A percentile compares a stretch with the other conserved stretches of the same genome.
These are phyloP conservation scores for Theodoxus fluviatilis DNA, from an alignment of 2,888 invertebrate species.

Conservation along the genomic window DNA sequence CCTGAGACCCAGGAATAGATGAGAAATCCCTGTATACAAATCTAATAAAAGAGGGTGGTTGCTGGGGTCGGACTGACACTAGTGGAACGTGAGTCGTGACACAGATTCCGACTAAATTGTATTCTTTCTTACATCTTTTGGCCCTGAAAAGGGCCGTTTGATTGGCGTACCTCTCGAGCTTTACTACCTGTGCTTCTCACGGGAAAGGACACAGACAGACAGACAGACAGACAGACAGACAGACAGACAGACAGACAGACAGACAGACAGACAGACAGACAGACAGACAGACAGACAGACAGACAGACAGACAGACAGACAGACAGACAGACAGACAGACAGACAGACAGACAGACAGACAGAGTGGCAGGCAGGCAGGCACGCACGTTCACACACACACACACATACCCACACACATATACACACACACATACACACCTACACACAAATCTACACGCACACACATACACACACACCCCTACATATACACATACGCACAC, in stretches of 20 bases:
- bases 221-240: not conserved
- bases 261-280: not conserved
- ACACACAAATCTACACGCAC: slow-evolving; percentile 1
- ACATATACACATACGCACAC: slow-evolving; percentile 11
- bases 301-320: slow-evolving; percentile 9
- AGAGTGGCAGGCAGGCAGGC: slow-evolving; percentile 8
- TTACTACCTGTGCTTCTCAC: too few relatives aligned
- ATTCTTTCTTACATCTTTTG: too few relatives aligned
- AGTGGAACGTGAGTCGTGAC: too few relatives aligned
- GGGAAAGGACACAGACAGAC: slow-evolving; percentile 15
- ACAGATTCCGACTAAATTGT: too few relatives aligned
- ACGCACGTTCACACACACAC: slow-evolving; percentile 15
- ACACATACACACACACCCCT: not conserved
- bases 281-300: not conserved
- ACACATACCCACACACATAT: slow-evolving; percentile 8
- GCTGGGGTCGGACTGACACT: too few relatives aligned
- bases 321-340: not conserved
- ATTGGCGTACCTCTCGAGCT: too few relatives aligned
- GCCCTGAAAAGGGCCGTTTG: too few relatives aligned
- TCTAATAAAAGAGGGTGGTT: too few relatives aligned
- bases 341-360: slow-evolving; percentile 16
- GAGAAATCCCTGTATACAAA: too few relatives aligned
- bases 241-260: not conserved
- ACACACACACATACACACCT: slow-evolving; percentile 13
- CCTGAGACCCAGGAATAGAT: too few relatives aligned